Base-by-base conservation (phyloP, 2,888 invertebrate genomes). In the Tanypteryx hageni region DNA sequence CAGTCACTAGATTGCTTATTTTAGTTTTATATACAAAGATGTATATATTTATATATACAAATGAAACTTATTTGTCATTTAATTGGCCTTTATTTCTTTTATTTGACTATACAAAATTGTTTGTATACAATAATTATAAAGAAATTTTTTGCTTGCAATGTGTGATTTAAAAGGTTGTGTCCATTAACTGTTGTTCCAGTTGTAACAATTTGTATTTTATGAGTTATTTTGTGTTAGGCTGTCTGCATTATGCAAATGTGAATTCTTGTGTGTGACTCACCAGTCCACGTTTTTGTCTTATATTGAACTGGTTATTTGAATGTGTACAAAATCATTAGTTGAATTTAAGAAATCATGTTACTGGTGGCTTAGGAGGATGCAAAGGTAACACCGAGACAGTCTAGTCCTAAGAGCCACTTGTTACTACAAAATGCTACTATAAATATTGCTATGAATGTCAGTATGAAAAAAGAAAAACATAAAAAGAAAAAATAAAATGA, bases 331-430 rank as follows among this genome's bases (percentile, higher is more conserved):
- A 89, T 68, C 44, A 89, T 64, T 76, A n/a, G 31, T 64, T 89
- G 56, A 89, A 57, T 83, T n/a, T 83, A 83, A 83, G 83, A 83
- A 64, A 89, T 89, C 89, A 89, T 89, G 89, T 89, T 89, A 89
- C 31, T 61, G 44, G 89, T 89, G 89, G 89, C 89, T 89, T 89
- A 44, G 89, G 64, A 27, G 89, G 58, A 89, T 89, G 89, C 64
- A 89, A 89, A 89, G 61, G 59, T 89, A 89, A 64, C 89, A 64
- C 61, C 89, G 64, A 64, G 31, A 27, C 22, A 89, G 61, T 89
- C 89, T 89, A 89, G 89, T 89, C 89, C 89, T 89, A n/a, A 86
- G 85, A 89, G 89, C 89, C 89, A 89, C 89, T 18, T 89, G 89
- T 64, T 89, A 89, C 22, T 89, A 64, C 31, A 64, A 44, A 89